phyloP scores from a whole-genome alignment of 2,797 vertebrate species.

The Falco peregrinus region DNA sequence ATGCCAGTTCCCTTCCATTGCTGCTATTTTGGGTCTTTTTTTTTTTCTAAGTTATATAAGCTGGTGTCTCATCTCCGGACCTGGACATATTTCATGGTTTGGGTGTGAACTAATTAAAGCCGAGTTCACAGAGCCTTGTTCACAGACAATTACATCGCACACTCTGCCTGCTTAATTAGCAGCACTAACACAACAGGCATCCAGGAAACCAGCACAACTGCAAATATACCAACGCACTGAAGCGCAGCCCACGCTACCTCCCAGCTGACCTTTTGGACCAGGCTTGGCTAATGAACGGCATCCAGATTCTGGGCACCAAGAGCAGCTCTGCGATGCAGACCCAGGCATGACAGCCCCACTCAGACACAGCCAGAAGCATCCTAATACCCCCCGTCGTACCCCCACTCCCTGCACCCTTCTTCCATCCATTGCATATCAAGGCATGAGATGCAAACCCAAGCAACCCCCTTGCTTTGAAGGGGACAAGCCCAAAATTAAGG shows the following conservation, averaged over 20 bases:
- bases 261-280: background rate
- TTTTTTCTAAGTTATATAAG: background rate
- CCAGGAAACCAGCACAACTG: background rate
- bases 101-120: slow-evolving; percentile 14
- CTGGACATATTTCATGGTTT: background rate
- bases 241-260: background rate
- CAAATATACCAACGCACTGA: fast-evolving
- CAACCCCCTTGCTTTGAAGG: background rate
- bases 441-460: fast-evolving
- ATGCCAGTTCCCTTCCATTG: background rate
- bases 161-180: background rate
- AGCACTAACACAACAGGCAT: background rate
- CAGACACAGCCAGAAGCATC: background rate
- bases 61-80: background rate
- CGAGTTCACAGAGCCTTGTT: background rate
- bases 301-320: background rate
- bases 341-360: background rate
- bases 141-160: background rate
- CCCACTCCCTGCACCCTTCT: background rate
- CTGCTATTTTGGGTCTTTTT: background rate
- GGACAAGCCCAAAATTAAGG: background rate
- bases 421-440: background rate
- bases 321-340: background rate
- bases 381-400: too few species aligned
- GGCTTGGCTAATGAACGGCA: background rate